Base-by-base conservation (phyloP, 2,113 vertebrate species). In the Dipodomys ordii region DNA sequence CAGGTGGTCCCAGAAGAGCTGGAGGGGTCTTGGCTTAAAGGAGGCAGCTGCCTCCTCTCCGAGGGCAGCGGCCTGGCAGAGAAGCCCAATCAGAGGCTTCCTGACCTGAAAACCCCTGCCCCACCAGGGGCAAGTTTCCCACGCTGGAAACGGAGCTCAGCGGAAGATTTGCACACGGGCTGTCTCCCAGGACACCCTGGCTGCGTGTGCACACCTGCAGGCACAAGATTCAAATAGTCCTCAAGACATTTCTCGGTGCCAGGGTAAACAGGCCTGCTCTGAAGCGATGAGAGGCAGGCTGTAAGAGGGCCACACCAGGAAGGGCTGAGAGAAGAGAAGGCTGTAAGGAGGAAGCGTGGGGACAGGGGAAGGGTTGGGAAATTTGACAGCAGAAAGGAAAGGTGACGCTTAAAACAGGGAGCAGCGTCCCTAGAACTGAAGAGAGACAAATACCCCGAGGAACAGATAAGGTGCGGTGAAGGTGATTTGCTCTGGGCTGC, bases 181-280 rank as follows among this genome's bases (percentile, higher is more conserved):
- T 6, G 5, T 68, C 19, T 89, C 68, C 65, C 28, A 25, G 72
- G 9, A 10, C 5, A 49, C 39, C n/a, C 12, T 4, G 25, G 35
- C 57, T 57, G 0, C 22, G 74, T 0, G 4, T 35, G 27, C 19
- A 64, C 20, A 30, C 30, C 28, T 22, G 65, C 35, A 64, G 53
- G 11, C 1, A 0, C 0, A 16, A 49, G n/a, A 46, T 8, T 16
- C 3, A 64, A 46, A 8, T 16, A 39, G 4, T 35, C 49, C 64
- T 30, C 22, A 27, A 23, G 53, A 25, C 25, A 44, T 73, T 44
- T 35, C 57, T 1, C 32, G 5, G 28, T 15, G 49, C 46, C 72
- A 62, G 25, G 22, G 44, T 53, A 4, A 57, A 30, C 46, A 6
- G 35, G 30, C 32, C 20, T 67, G 35, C 69, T 12, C 0, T 2